Evolutionary conservation across 2,888 invertebrate species (phyloP).

Genomic region (Eupsilia transversa): DNA sequence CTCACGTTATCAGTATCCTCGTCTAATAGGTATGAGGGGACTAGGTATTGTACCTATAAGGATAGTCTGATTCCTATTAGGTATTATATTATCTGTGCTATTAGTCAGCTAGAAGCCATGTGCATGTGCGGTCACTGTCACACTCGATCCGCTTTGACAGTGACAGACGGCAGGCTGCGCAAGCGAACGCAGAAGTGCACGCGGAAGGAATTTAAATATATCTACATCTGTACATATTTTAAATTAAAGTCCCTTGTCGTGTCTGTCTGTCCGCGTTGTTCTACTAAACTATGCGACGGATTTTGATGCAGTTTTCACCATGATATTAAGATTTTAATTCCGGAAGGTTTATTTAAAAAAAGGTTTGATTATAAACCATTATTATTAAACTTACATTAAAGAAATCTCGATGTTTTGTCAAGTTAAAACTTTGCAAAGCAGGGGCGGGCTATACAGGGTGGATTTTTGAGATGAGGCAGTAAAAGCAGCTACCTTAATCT

Average conservation of each 20-base stretch:
- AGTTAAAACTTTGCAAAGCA: not conserved
- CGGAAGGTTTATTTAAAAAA: not conserved
- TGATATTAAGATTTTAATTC: not conserved
- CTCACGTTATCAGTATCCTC: not conserved
- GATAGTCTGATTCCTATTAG: conserved; percentile 11
- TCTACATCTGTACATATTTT: not conserved
- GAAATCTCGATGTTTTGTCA: not conserved
- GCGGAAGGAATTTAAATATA: not conserved
- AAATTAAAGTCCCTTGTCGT: not conserved
- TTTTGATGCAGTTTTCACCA: not conserved
- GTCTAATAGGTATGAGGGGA: not conserved
- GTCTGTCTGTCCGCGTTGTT: not conserved
- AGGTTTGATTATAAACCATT: not conserved
- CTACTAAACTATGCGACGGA: not conserved
- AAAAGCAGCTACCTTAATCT: no score
- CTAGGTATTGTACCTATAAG: not conserved
- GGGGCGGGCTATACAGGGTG: no score
- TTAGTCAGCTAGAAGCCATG: conserved; percentile 10
- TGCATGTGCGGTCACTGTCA: conserved; percentile 32
- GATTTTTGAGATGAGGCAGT: no score
- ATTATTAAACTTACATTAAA: not conserved
- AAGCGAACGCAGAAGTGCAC: not conserved
- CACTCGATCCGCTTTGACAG: conserved; percentile 27
- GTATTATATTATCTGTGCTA: no score
- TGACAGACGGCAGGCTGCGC: conserved; percentile 16